Percentiles rank a stretch among this genome's conserved stretches.
Evolutionary conservation across 2,888 invertebrate species (phyloP).

Genomic region (Tetragonisca angustula): DNA sequence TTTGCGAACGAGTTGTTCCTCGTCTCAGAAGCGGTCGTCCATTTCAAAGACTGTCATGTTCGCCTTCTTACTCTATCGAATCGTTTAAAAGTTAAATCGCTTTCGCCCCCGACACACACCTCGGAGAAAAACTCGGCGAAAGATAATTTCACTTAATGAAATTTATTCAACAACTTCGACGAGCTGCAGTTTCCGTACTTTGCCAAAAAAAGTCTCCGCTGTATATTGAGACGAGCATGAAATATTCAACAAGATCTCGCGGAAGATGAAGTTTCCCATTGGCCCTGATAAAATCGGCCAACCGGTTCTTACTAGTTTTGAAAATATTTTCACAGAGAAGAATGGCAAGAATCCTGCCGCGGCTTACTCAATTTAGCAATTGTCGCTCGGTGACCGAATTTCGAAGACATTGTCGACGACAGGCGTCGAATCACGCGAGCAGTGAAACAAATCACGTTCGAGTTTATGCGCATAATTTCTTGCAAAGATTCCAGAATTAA

Average conservation of each 20-base stretch:
- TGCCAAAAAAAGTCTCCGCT: neutral
- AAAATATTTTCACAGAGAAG: neutral
- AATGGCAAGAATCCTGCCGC: neutral
- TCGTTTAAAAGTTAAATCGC: constrained; percentile 8
- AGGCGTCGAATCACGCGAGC: neutral
- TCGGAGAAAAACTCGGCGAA: neutral
- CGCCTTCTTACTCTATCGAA: neutral
- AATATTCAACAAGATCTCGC: neutral
- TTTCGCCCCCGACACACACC: neutral
- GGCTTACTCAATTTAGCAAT: neutral
- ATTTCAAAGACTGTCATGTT: neutral
- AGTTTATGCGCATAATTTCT: neutral
- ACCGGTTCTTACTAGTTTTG: neutral
- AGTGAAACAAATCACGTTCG: neutral
- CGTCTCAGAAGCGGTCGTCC: neutral
- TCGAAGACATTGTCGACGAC: neutral
- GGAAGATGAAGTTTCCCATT: neutral
- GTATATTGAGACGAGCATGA: neutral
- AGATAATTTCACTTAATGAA: constrained; percentile 15
- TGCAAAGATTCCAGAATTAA: neutral
- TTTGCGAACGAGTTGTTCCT: neutral
- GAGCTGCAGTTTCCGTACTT: neutral
- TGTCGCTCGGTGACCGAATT: neutral
- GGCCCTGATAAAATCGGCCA: neutral
- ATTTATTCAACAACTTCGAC: constrained; percentile 7